A percentile compares a stretch with the other conserved stretches of the same genome.
Conservation (phyloP, 2,888 invertebrate genomes). For the Melipona beecheii region DNA sequence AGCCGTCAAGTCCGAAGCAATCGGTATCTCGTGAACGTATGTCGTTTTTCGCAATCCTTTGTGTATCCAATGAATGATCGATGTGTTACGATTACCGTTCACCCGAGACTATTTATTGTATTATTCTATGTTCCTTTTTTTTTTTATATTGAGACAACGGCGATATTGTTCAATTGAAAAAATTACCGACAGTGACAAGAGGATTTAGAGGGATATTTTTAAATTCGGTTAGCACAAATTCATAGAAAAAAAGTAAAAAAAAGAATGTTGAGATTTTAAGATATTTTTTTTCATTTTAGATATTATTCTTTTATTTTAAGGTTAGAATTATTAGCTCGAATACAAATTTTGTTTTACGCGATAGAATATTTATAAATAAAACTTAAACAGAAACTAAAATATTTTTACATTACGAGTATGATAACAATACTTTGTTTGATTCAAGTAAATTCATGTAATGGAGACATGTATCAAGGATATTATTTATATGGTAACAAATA, state of each 20-base stretch:
- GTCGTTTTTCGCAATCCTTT: slow-evolving; percentile 62
- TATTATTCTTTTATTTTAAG: slow-evolving; percentile 30
- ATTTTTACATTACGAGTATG: not conserved
- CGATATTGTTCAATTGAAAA: slow-evolving; percentile 30
- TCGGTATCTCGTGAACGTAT: slow-evolving; percentile 60
- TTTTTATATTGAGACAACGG: slow-evolving; percentile 18
- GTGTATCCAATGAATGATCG: slow-evolving; percentile 55
- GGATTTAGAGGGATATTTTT: slow-evolving; percentile 53
- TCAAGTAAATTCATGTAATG: not conserved
- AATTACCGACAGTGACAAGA: slow-evolving; percentile 46
- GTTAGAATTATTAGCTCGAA: slow-evolving; percentile 36
- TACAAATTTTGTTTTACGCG: slow-evolving; percentile 19
- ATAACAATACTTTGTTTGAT: slow-evolving; percentile 1
- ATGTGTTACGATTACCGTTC: slow-evolving; percentile 46
- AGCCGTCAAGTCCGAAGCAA: slow-evolving; percentile 63
- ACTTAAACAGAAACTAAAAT: not conserved
- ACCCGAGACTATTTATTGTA: slow-evolving; percentile 30
- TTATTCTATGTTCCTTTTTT: slow-evolving; percentile 5
- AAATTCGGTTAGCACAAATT: slow-evolving; percentile 35
- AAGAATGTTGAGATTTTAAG: slow-evolving; percentile 12
- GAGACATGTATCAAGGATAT: not conserved
- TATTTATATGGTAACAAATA: slow-evolving; percentile 12
- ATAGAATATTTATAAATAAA: not conserved
- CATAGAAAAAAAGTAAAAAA: slow-evolving; percentile 14
- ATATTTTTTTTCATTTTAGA: not conserved